A percentile compares a stretch with the other conserved stretches of the same genome.
phyloP scores from a whole-genome alignment of 2,888 invertebrate species.

The Glaucopsyche alexis region DNA sequence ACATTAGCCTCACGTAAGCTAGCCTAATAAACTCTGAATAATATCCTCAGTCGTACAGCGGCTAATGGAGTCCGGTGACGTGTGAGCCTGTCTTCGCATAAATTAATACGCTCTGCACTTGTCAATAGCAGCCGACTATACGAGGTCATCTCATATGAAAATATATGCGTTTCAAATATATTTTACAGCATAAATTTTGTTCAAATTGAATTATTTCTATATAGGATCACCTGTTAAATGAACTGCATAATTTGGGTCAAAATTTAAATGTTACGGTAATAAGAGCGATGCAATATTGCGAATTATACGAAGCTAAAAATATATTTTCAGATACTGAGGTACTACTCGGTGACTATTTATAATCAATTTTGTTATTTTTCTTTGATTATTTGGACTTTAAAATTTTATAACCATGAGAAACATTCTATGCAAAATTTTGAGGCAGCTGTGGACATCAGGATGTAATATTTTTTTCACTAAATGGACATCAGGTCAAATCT shows the following conservation, averaged over 20 bases:
- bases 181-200: neutral
- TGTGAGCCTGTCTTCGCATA: slow-evolving; percentile 21
- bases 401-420: too few relatives aligned
- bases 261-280: neutral
- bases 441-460: too few relatives aligned
- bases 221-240: neutral
- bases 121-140: slow-evolving; percentile 1
- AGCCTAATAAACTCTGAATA: neutral
- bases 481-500: too few relatives aligned
- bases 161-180: neutral
- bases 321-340: neutral
- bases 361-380: too few relatives aligned
- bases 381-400: too few relatives aligned
- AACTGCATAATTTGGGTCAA: neutral
- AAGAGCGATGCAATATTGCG: neutral
- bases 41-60: slow-evolving; percentile 10
- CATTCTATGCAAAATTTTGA: too few relatives aligned
- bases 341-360: too few relatives aligned
- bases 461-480: too few relatives aligned
- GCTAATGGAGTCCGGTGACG: slow-evolving; percentile 7
- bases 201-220: neutral
- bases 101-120: slow-evolving; percentile 23
- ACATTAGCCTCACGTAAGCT: neutral
- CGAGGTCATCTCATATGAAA: slow-evolving; percentile 1
- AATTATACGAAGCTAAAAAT: neutral